Percentiles rank a stretch among this genome's conserved stretches.
These are phyloP conservation scores for Fragum whitleyi DNA, from an alignment of 2,888 invertebrate species.

Conservation along the genomic window DNA sequence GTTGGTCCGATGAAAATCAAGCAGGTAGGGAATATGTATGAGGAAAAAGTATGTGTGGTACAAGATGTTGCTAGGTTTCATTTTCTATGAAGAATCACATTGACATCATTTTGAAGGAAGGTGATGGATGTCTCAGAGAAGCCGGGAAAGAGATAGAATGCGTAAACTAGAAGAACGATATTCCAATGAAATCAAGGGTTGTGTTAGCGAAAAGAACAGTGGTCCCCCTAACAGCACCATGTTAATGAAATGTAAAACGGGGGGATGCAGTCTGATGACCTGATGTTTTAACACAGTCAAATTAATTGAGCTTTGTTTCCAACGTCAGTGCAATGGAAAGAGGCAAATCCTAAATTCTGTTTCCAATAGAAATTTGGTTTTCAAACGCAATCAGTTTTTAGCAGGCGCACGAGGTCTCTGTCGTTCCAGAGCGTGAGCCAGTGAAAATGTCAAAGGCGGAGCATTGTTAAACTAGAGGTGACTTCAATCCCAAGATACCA, in stretches of 20 bases:
- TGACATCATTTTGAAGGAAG: background rate
- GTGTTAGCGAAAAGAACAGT: background rate
- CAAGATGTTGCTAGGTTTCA: background rate
- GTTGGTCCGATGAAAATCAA: background rate
- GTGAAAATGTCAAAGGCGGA: background rate
- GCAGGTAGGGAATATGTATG: background rate
- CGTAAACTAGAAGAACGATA: background rate
- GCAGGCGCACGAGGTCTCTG: background rate
- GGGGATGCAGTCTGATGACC: too few species aligned
- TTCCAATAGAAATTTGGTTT: background rate
- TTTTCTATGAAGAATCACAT: conserved; percentile 1
- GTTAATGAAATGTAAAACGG: too few species aligned
- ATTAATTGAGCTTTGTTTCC: background rate
- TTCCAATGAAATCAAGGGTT: background rate
- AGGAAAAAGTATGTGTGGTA: background rate
- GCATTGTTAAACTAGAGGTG: too few species aligned
- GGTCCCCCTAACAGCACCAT: background rate
- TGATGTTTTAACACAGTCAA: too few species aligned
- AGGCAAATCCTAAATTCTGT: background rate
- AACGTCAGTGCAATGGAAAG: background rate
- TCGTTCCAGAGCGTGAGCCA: background rate
- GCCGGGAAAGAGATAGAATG: too few species aligned
- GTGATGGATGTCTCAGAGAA: background rate
- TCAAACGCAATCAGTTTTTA: background rate
- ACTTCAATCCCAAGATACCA: too few species aligned